These are phyloP conservation scores for Lysandra coridon DNA, from an alignment of 2,888 invertebrate genomes.

Conservation along the genomic window DNA sequence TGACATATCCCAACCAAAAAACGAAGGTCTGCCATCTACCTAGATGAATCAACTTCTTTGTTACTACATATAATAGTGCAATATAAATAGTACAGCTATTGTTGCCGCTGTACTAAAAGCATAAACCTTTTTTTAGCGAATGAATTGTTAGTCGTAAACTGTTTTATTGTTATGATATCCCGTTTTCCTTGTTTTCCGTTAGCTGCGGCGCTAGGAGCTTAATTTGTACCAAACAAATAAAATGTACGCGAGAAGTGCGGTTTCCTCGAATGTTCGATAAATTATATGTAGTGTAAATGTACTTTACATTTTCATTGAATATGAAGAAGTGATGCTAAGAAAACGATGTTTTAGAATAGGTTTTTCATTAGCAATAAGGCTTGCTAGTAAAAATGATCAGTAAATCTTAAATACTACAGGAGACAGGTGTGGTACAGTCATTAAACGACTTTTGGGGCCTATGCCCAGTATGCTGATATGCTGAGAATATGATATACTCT, in stretches of 20 bases:
- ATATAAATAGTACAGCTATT: not conserved
- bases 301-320: not conserved
- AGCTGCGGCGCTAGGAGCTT: not conserved
- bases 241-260: not conserved
- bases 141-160: slow-evolving; percentile 17
- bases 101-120: not conserved
- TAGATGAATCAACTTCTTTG: not conserved
- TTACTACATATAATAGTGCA: not conserved
- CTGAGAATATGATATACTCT: no score
- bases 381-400: no score
- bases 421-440: no score
- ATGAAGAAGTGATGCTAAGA: not conserved
- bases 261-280: not conserved
- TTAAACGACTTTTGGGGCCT: no score
- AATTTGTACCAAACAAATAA: slow-evolving; percentile 10
- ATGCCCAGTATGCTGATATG: no score
- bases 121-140: slow-evolving; percentile 4
- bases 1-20: not conserved
- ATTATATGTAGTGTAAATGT: not conserved
- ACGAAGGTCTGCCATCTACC: not conserved
- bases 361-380: no score
- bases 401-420: no score
- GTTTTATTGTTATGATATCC: slow-evolving; percentile 19
- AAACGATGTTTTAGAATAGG: not conserved
- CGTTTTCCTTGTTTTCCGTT: slow-evolving; percentile 16